Evolutionary conservation across 2,888 invertebrate genomes (phyloP).

Genomic region (Diaperis boleti): DNA sequence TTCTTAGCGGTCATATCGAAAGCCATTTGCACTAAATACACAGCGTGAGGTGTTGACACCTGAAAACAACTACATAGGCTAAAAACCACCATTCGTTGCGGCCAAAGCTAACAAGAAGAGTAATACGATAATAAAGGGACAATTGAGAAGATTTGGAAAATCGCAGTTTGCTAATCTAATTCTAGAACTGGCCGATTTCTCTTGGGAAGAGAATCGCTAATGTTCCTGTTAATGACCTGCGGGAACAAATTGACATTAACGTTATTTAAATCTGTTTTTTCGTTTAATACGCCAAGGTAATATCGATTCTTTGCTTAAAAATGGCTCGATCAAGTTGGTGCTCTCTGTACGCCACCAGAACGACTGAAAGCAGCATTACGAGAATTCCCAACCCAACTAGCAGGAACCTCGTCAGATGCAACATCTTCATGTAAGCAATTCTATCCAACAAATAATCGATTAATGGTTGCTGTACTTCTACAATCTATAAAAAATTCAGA

Average conservation of each 20-base stretch:
- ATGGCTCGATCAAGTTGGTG: not conserved
- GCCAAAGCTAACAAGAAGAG: too few species aligned
- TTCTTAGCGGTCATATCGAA: too few species aligned
- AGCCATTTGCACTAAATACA: too few species aligned
- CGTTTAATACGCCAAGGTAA: not conserved
- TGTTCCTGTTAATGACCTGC: conserved; percentile 2
- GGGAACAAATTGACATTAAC: conserved; percentile 9
- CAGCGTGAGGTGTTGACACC: too few species aligned
- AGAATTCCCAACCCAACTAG: not conserved
- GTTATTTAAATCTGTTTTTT: not conserved
- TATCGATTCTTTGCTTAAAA: not conserved
- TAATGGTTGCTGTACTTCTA: not conserved
- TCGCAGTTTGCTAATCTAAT: too few species aligned
- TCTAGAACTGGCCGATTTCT: too few species aligned
- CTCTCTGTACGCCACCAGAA: not conserved
- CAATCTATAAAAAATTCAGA: not conserved
- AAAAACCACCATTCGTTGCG: too few species aligned
- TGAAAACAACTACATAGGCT: too few species aligned
- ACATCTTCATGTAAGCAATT: not conserved
- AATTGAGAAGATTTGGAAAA: too few species aligned
- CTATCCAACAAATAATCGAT: not conserved
- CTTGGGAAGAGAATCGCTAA: not conserved
- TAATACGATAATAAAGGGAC: too few species aligned
- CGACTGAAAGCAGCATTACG: conserved; percentile 3
- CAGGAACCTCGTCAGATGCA: not conserved